Evolutionary conservation across 2,888 invertebrate genomes (phyloP).

Genomic region (Macrophya annulata): DNA sequence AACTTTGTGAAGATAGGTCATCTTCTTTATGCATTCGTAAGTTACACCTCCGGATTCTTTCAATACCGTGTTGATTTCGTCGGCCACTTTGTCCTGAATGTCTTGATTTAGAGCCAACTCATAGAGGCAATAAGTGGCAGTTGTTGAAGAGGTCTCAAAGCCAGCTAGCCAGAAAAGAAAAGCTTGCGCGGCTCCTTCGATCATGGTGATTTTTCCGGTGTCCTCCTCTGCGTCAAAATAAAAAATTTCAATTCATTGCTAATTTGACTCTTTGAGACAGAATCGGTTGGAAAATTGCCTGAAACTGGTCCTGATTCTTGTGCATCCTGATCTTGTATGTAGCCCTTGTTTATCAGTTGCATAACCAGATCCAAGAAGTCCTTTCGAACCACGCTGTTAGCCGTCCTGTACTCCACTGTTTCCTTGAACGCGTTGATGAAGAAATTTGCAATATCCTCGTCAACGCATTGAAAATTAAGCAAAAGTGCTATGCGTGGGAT

Average conservation of each 20-base stretch:
- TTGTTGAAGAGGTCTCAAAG: conserved; percentile 81
- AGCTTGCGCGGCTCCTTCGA: conserved; percentile 80
- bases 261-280: neutral
- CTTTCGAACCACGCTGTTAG: conserved; percentile 70
- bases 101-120: conserved; percentile 78
- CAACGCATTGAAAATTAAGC: conserved; percentile 67
- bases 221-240: conserved; percentile 23
- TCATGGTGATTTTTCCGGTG: conserved; percentile 71
- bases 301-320: conserved; percentile 25
- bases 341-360: conserved; percentile 72
- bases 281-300: conserved; percentile 19
- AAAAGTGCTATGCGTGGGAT: conserved; percentile 68
- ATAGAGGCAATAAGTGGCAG: conserved; percentile 79
- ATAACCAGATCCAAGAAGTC: conserved; percentile 77
- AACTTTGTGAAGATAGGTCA: conserved; percentile 80
- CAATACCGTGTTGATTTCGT: conserved; percentile 77
- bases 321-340: conserved; percentile 66
- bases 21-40: conserved; percentile 78
- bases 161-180: conserved; percentile 80
- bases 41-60: conserved; percentile 74
- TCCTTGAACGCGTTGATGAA: conserved; percentile 74
- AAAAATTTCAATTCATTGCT: neutral
- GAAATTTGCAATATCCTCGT: conserved; percentile 69
- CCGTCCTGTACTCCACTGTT: conserved; percentile 72
- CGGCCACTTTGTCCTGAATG: conserved; percentile 77